Conservation (phyloP, 2,888 invertebrate species). For the Drosophila pseudotakahashii region DNA sequence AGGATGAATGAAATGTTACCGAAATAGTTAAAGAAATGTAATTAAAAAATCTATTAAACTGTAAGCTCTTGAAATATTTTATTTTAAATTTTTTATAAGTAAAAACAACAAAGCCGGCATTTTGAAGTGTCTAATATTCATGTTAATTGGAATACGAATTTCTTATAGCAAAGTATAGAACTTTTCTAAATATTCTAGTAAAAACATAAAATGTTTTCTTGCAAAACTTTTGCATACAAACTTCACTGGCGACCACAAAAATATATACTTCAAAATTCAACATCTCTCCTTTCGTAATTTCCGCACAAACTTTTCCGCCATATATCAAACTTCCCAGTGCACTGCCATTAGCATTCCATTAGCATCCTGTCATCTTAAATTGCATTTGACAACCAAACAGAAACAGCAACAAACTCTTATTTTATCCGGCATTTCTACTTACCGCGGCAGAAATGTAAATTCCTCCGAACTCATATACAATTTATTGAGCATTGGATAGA, state of each 20-base stretch:
- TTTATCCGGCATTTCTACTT: conserved; percentile 44
- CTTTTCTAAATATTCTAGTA: too few species aligned
- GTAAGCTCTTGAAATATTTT: too few species aligned
- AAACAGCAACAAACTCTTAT: conserved; percentile 8
- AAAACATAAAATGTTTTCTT: too few species aligned
- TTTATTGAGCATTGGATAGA: conserved; percentile 50
- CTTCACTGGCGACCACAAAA: not conserved
- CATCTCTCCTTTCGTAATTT: conserved; percentile 7
- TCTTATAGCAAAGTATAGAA: too few species aligned
- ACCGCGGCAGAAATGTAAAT: conserved; percentile 81
- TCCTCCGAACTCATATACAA: conserved; percentile 79
- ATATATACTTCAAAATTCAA: not conserved
- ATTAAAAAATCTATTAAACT: not conserved
- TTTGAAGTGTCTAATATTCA: too few species aligned
- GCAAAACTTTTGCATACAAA: too few species aligned
- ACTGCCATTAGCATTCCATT: conserved; percentile 43
- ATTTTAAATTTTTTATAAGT: too few species aligned
- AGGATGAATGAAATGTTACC: not conserved
- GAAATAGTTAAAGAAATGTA: not conserved
- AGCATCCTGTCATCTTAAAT: conserved; percentile 43
- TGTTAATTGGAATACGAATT: too few species aligned
- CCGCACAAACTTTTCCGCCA: conserved; percentile 20
- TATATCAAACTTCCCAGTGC: conserved; percentile 17
- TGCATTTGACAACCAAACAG: conserved; percentile 25
- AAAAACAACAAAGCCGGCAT: too few species aligned